phyloP scores from a whole-genome alignment of 2,797 vertebrate genomes.

The Enteromius treurensis region DNA sequence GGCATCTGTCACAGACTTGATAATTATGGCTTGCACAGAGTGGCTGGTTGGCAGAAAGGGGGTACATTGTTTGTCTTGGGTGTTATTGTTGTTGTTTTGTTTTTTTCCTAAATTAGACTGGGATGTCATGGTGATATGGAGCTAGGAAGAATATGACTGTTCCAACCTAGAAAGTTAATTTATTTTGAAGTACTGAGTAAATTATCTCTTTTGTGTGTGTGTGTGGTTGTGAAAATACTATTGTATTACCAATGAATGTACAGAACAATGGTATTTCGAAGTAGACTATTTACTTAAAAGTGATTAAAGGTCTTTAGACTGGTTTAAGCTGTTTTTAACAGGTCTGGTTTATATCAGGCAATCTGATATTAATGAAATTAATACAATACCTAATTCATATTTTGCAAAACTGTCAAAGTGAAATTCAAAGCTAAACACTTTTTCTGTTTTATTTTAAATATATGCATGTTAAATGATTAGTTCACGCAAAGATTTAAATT shows the following conservation, averaged over 20 bases:
- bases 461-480: neutral
- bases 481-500: no score
- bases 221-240: neutral
- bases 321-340: neutral
- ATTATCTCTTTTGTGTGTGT: neutral
- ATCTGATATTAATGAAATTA: neutral
- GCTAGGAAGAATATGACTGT: slow-evolving; percentile 22
- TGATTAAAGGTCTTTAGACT: no score
- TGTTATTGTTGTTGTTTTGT: neutral
- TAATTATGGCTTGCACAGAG: slow-evolving; percentile 31
- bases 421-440: neutral
- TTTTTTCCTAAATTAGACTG: slow-evolving; percentile 7
- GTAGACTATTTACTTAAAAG: neutral
- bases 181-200: neutral
- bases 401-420: neutral
- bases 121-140: slow-evolving; percentile 5
- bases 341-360: neutral
- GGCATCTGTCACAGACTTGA: slow-evolving; percentile 39
- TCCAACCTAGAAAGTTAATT: slow-evolving; percentile 19
- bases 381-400: neutral
- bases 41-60: slow-evolving; percentile 14
- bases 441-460: neutral
- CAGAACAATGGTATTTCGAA: neutral
- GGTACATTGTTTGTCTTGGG: slow-evolving; percentile 18
- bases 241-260: neutral